Percentiles rank a stretch among this genome's conserved stretches.
Evolutionary conservation across 1,140 invertebrate genomes (phyloP).

Genomic region (Sinonovacula constricta): DNA sequence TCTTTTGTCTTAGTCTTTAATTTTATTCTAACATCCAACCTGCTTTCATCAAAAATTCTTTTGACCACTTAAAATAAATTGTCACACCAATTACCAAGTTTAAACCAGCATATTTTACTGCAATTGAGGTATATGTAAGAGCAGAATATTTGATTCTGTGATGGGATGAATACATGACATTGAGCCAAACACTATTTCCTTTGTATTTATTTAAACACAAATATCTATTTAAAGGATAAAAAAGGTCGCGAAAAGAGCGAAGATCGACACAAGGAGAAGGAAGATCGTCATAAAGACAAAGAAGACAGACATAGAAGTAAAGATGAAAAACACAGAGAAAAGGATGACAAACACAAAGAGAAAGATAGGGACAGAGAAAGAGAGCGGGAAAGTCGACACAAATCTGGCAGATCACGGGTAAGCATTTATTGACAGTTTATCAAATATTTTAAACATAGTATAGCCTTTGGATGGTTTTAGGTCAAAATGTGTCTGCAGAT

Average conservation of each 20-base stretch:
- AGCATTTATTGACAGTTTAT: no score
- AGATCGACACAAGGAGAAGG: background rate
- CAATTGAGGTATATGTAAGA: background rate
- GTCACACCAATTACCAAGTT: no score
- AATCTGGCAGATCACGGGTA: conserved; percentile 35
- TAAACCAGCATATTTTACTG: no score
- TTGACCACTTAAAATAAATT: no score
- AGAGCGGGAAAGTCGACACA: conserved; percentile 31
- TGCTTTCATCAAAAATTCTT: no score
- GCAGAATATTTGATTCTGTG: background rate
- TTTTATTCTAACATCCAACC: no score
- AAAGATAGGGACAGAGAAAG: conserved; percentile 8
- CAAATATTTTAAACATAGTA: no score
- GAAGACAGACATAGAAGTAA: background rate
- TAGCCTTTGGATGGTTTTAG: no score
- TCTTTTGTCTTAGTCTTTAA: no score
- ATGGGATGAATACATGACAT: background rate
- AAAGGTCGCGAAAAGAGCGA: conserved; percentile 28
- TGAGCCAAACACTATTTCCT: no score
- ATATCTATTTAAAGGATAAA: conserved; percentile 52
- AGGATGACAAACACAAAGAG: conserved; percentile 28
- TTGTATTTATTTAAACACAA: background rate
- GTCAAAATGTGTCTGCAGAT: no score
- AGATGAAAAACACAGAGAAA: conserved; percentile 20
- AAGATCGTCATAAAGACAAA: background rate